Evolutionary conservation across 2,888 invertebrate genomes (phyloP).

Genomic region (Diadromus collaris): DNA sequence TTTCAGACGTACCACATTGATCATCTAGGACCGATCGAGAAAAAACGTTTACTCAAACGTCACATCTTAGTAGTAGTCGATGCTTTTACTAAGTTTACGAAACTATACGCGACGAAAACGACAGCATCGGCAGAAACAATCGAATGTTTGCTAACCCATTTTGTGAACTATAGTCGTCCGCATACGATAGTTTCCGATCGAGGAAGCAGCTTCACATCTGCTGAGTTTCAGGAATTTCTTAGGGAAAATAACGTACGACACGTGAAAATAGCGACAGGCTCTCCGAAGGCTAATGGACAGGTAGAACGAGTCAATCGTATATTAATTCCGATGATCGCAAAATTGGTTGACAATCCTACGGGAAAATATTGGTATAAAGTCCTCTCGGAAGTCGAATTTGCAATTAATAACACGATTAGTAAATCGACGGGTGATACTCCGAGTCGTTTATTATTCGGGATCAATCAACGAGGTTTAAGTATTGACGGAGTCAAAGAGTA

Average conservation of each 20-base stretch:
- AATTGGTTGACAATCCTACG: not conserved
- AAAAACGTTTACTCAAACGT: slow-evolving; percentile 66
- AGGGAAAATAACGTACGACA: not conserved
- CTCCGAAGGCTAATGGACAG: not conserved
- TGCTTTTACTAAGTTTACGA: slow-evolving; percentile 68
- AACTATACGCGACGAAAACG: slow-evolving; percentile 62
- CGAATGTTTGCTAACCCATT: not conserved
- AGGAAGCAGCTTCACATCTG: not conserved
- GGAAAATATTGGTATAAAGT: not conserved
- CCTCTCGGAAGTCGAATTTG: not conserved
- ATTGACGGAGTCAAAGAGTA: slow-evolving; percentile 21
- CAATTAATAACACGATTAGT: not conserved
- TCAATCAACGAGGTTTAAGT: slow-evolving; percentile 22
- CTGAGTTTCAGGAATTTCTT: slow-evolving; percentile 19
- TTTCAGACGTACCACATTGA: slow-evolving; percentile 59
- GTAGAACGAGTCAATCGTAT: not conserved
- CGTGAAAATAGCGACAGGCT: slow-evolving; percentile 48
- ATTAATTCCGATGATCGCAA: not conserved
- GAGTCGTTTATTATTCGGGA: slow-evolving; percentile 25
- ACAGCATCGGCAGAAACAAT: slow-evolving; percentile 45
- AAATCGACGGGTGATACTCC: slow-evolving; percentile 32
- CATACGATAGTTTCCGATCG: slow-evolving; percentile 1
- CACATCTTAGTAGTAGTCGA: slow-evolving; percentile 68
- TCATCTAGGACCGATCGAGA: slow-evolving; percentile 62
- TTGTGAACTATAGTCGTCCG: not conserved